Evolutionary conservation across 35 echinoderm and acorn worm genomes (phyloP).

Genomic region (Chiridota heheva): DNA sequence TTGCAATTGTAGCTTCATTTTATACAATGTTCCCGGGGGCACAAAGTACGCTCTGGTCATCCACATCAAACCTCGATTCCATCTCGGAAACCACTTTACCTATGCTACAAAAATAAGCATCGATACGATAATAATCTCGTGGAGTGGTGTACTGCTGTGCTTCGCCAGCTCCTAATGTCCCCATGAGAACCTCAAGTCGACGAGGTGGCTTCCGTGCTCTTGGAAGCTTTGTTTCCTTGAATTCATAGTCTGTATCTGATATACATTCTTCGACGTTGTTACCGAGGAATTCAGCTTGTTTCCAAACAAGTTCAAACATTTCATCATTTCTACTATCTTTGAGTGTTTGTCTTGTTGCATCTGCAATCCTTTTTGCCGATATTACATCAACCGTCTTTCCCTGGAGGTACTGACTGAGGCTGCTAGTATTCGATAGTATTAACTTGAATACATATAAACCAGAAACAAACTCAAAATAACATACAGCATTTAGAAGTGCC

Average conservation of each 20-base stretch:
- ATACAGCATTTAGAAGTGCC: not conserved
- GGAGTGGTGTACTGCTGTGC: not conserved
- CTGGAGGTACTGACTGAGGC: slow-evolving; percentile 24
- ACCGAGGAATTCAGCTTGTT: slow-evolving; percentile 37
- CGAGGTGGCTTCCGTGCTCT: slow-evolving; percentile 30
- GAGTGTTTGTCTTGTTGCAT: slow-evolving; percentile 25
- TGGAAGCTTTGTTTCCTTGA: slow-evolving; percentile 35
- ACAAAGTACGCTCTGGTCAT: not conserved
- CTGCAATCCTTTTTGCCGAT: slow-evolving; percentile 21
- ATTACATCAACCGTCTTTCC: slow-evolving; percentile 25
- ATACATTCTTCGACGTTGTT: slow-evolving; percentile 41
- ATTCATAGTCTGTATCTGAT: slow-evolving; percentile 33
- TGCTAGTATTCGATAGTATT: slow-evolving; percentile 7
- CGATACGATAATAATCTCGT: not conserved
- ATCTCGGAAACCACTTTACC: not conserved
- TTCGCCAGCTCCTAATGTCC: slow-evolving; percentile 16
- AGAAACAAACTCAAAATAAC: not conserved
- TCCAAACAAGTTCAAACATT: slow-evolving; percentile 46
- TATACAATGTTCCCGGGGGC: not conserved
- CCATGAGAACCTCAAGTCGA: slow-evolving; percentile 4
- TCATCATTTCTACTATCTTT: slow-evolving; percentile 21
- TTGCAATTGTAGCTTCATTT: slow-evolving; percentile 27
- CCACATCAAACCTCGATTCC: not conserved
- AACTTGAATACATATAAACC: not conserved
- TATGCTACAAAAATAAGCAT: slow-evolving; percentile 5